phyloP scores from a whole-genome alignment of 2,888 invertebrate genomes.

The Cylindroiulus punctatus region DNA sequence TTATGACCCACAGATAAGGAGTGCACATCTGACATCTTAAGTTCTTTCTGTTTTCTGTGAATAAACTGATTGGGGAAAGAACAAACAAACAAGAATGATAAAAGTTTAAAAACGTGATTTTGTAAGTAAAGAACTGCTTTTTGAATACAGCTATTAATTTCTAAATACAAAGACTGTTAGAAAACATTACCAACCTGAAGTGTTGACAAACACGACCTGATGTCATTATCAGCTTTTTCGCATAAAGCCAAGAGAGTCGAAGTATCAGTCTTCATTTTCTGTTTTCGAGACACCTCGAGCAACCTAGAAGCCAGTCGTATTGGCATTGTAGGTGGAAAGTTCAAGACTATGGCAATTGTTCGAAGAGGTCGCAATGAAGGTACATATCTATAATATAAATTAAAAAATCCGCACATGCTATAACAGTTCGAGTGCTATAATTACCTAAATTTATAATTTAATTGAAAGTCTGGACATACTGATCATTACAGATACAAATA shows the following conservation, averaged over 20 bases:
- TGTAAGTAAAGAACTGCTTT: no score
- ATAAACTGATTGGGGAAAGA: constrained; percentile 63
- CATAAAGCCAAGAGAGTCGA: constrained; percentile 80
- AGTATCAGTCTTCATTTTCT: constrained; percentile 76
- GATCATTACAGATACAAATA: constrained; percentile 97
- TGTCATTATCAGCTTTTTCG: constrained; percentile 87
- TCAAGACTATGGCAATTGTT: constrained; percentile 75
- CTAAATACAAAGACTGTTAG: neutral
- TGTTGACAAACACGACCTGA: constrained; percentile 89
- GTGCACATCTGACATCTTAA: constrained; percentile 71
- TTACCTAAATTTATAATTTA: constrained; percentile 63
- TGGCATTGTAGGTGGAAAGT: constrained; percentile 62
- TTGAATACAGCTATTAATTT: no score
- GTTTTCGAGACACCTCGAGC: constrained; percentile 74
- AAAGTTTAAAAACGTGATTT: neutral
- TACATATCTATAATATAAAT: constrained; percentile 59
- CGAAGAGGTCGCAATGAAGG: constrained; percentile 85
- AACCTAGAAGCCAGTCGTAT: constrained; percentile 72
- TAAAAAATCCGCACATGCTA: constrained; percentile 10
- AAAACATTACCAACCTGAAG: constrained; percentile 71
- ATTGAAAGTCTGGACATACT: constrained; percentile 73
- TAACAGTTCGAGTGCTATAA: neutral
- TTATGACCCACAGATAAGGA: constrained; percentile 83
- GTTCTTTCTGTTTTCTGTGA: constrained; percentile 62
- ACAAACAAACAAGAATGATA: neutral